phyloP scores from a whole-genome alignment of 2,797 vertebrate species.

The Danio jaintianensis region DNA sequence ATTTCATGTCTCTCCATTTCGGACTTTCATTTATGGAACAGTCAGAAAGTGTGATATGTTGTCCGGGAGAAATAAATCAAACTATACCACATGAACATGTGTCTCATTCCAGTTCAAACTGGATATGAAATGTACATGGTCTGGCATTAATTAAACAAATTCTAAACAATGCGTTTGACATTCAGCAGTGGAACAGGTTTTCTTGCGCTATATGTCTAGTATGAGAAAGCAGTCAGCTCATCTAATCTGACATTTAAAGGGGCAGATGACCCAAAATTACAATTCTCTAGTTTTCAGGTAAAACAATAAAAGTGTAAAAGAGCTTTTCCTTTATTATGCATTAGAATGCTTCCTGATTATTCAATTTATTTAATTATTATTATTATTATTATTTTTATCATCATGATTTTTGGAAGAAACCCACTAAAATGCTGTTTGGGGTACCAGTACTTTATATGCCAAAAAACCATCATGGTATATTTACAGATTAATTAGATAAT shows the following conservation, averaged over 20 bases:
- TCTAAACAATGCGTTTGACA: not conserved
- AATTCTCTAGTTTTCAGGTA: not conserved
- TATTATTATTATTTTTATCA: too few relatives aligned
- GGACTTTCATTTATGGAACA: not conserved
- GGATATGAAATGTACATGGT: not conserved
- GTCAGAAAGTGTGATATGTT: not conserved
- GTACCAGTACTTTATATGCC: too few relatives aligned
- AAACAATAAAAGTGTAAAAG: too few relatives aligned
- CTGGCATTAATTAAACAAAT: constrained; percentile 7
- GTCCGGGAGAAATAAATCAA: not conserved
- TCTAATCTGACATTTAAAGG: not conserved
- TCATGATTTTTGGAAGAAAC: too few relatives aligned
- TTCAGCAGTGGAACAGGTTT: not conserved
- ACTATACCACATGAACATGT: not conserved
- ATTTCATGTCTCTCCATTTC: constrained; percentile 18
- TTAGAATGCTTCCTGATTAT: too few relatives aligned
- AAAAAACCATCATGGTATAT: too few relatives aligned
- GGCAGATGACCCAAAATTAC: not conserved
- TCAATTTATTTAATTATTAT: too few relatives aligned
- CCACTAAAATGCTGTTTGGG: too few relatives aligned
- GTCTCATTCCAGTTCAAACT: constrained; percentile 9
- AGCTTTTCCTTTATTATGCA: too few relatives aligned
- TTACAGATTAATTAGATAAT: too few relatives aligned
- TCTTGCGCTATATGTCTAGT: not conserved
- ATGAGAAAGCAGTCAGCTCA: not conserved